These are phyloP conservation scores for Aphelinus atriplicis DNA, from an alignment of 1,140 invertebrate genomes.

Conservation along the genomic window DNA sequence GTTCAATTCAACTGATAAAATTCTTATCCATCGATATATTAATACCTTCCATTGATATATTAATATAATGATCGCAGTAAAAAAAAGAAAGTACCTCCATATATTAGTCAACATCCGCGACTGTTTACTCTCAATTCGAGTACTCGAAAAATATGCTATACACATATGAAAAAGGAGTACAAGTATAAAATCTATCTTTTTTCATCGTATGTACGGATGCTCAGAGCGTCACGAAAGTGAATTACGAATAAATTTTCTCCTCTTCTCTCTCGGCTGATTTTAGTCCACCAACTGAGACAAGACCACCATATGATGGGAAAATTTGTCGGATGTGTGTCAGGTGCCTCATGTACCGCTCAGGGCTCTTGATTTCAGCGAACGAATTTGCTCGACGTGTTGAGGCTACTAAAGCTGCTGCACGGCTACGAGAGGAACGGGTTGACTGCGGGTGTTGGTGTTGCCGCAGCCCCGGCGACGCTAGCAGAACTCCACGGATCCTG, in stretches of 20 bases:
- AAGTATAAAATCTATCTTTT: conserved; percentile 40
- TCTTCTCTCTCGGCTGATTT: too few species aligned
- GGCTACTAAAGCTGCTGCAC: not conserved
- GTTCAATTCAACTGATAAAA: not conserved
- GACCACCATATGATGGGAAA: too few species aligned
- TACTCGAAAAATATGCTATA: conserved; percentile 39
- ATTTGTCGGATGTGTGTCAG: too few species aligned
- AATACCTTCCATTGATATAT: conserved; percentile 2
- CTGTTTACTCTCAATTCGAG: conserved; percentile 15
- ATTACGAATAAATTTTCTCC: conserved; percentile 29
- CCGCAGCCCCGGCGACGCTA: conserved; percentile 51
- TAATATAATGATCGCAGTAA: conserved; percentile 7
- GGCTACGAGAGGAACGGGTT: conserved; percentile 67
- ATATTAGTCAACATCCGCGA: not conserved
- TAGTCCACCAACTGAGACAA: too few species aligned
- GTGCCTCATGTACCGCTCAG: conserved; percentile 13
- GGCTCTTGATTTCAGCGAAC: conserved; percentile 22
- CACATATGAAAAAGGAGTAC: conserved; percentile 33
- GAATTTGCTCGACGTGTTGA: not conserved
- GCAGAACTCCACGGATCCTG: conserved; percentile 63
- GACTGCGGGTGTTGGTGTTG: conserved; percentile 57
- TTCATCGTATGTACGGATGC: conserved; percentile 4
- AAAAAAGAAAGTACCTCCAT: conserved; percentile 30
- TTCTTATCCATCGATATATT: conserved; percentile 13
- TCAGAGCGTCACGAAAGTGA: conserved; percentile 36